phyloP scores from a whole-genome alignment of 2,888 invertebrate species.

The Gastrophysa polygoni region DNA sequence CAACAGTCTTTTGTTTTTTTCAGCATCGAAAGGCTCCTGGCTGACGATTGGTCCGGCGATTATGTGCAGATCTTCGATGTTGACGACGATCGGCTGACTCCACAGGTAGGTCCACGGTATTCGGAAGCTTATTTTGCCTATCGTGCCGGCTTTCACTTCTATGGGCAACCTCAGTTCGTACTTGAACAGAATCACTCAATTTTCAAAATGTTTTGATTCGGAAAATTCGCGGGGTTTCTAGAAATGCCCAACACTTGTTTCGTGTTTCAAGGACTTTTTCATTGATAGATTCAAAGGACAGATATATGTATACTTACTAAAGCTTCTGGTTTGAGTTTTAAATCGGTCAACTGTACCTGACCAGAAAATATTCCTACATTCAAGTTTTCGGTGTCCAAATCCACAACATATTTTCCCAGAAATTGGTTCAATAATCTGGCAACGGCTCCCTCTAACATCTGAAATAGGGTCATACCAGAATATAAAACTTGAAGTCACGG shows the following conservation, averaged over 20 bases:
- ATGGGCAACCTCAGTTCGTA: conserved; percentile 81
- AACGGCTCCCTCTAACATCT: conserved; percentile 80
- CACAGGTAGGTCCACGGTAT: conserved; percentile 82
- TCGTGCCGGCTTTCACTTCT: conserved; percentile 80
- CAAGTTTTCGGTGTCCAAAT: conserved; percentile 81
- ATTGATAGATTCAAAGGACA: background rate
- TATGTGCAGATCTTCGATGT: conserved; percentile 77
- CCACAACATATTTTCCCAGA: conserved; percentile 81
- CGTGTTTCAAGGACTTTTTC: too few relatives aligned
- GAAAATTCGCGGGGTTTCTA: too few relatives aligned
- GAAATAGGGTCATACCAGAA: too few relatives aligned
- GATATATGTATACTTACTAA: conserved; percentile 74
- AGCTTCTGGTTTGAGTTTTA: conserved; percentile 81
- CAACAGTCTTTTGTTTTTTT: conserved; percentile 72
- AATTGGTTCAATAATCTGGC: conserved; percentile 80
- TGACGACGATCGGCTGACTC: conserved; percentile 73
- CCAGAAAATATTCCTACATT: conserved; percentile 85
- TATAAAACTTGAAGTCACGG: too few relatives aligned
- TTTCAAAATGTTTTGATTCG: too few relatives aligned
- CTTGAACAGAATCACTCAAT: conserved; percentile 62
- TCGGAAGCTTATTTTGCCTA: conserved; percentile 74
- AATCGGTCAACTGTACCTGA: conserved; percentile 76
- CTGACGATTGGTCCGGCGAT: conserved; percentile 77
- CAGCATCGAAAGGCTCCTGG: conserved; percentile 71
- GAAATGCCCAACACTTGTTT: too few relatives aligned